Base-by-base conservation (phyloP, 2,113 vertebrate species). In the Ophthalmolycus amberensis region DNA sequence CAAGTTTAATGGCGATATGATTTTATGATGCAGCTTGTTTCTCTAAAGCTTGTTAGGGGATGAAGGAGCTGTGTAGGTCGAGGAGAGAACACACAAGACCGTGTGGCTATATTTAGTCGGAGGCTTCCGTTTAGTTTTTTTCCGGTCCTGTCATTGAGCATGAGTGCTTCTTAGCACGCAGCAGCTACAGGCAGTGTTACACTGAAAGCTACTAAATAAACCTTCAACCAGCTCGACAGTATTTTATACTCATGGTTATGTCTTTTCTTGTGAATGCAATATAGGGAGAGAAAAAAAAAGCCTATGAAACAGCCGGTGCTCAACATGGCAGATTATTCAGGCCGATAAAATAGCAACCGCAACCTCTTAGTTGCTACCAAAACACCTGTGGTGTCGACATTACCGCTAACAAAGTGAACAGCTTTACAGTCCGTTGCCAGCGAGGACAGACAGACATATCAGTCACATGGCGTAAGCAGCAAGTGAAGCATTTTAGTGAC, bases 11-110 rank as follows among this genome's bases (percentile, higher is more conserved):
- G 56, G 73, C 68, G 58, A 85, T 87, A 80, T 46, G 54, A 72
- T 85, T 90, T 92, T 83, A 92, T 84, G 82, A 89, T 82, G 85
- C 87, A 32, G 71, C 85, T 73, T 90, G 84, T 89, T 91, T 85
- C 87, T 85, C 75, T 70, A 46, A 37, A 79, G 86, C 88, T 87
- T 92, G 91, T 92, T 91, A 83, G 20, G 66, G 77, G 83, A 85
- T 86, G 85, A 91, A 89, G 84, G 83, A 89, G 85, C 75, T 42
- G 83, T 89, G 87, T 86, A 91, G 91, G 89, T 91, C 88, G 12
- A 84, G 64, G 80, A 64, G 85, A 80, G 84, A 80, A 91, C 83
- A 75, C 78, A 80, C 27, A 63, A 83, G 84, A 78, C 34, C 15
- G 9, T 0, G 34, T 0, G 59, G 88, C 85, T 93, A 91, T 91